Evolutionary conservation across 2,113 vertebrate genomes (phyloP), one percentile per base, ranked within the genome.

Genomic region (Talpa occidentalis): DNA sequence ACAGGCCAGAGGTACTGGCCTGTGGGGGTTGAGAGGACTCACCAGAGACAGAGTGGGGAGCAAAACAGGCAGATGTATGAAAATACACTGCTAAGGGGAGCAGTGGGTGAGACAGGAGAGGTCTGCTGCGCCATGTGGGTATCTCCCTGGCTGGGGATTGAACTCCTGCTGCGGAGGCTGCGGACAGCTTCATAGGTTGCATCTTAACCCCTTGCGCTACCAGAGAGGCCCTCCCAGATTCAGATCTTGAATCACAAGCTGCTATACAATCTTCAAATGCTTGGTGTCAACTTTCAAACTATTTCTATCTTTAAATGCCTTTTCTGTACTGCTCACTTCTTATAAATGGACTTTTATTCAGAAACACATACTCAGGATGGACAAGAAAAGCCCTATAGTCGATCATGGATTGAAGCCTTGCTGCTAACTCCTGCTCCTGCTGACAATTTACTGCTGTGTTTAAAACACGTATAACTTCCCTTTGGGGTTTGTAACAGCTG

Each of bases 401-500:
- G 62, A 74, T 49, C 83, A 83, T 77, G 14, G 16, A 67, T 8
- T 85, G 24, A 79, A 78, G 73, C 37, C 82, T 32, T 60, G 28
- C 17, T 1, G 35, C 72, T 54, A 52, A 76, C 40, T 90, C 49
- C 64, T 72, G 59, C 42, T 76, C 14, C 21, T 77, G 1, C 52
- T 84, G 40, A 64, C 5, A 35, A 73, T 49, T 81, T 37, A 47
- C 24, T 64, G 60, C 5, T 67, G 17, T 60, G 24, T 44, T 94
- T 59, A 60, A 95, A 88, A 72, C 16, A 80, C 35, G 37, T 15
- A 59, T 19, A 32, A 88, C 21, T 67, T 66, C 30, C 32, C 37
- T 35, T 93, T 72, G 47, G 54, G 49, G 28, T 93, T 84, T 73
- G 21, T 85, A 93, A 60, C 42, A 66, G 49, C 80, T 93, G 85